phyloP scores from a whole-genome alignment of 2,797 vertebrate species.

The Triplophysa bombifrons region DNA sequence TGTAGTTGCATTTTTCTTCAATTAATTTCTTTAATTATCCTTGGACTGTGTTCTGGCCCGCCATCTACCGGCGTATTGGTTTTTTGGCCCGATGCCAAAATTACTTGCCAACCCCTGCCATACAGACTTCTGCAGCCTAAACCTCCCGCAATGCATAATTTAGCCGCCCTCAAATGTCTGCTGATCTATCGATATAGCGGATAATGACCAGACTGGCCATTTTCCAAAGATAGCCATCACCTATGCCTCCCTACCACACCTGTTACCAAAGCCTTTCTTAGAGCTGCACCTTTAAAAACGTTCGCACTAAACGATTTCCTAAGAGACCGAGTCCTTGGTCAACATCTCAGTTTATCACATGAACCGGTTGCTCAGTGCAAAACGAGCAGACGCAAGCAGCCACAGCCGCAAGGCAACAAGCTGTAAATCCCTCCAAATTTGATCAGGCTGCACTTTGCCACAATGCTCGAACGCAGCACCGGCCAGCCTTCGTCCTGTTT shows the following conservation, averaged over 20 bases:
- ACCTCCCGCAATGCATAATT: slow-evolving; percentile 42
- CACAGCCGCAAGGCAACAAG: slow-evolving; percentile 61
- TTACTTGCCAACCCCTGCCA: background rate
- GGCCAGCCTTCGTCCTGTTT: slow-evolving; percentile 67
- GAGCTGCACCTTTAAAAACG: slow-evolving; percentile 57
- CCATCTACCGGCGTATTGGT: too few species aligned
- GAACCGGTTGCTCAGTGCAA: slow-evolving; percentile 55
- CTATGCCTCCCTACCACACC: slow-evolving; percentile 55
- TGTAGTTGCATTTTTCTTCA: too few species aligned
- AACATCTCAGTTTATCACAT: slow-evolving; percentile 69
- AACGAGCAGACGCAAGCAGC: slow-evolving; percentile 65
- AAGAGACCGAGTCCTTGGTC: slow-evolving; percentile 67
- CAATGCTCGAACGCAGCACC: slow-evolving; percentile 68
- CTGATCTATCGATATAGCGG: slow-evolving; percentile 22
- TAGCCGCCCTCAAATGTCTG: slow-evolving; percentile 54
- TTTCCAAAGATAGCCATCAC: slow-evolving; percentile 50
- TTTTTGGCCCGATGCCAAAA: too few species aligned
- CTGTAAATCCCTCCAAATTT: slow-evolving; percentile 77
- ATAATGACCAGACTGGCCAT: slow-evolving; percentile 44
- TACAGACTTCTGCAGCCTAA: background rate
- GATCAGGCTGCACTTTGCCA: slow-evolving; percentile 75
- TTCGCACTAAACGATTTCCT: slow-evolving; percentile 63
- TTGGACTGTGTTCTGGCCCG: too few species aligned
- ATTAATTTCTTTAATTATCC: too few species aligned
- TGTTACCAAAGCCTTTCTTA: slow-evolving; percentile 8